Percentiles rank a stretch among this genome's conserved stretches.
phyloP scores from a whole-genome alignment of 2,888 invertebrate species.

The Flexamia atlantica region DNA sequence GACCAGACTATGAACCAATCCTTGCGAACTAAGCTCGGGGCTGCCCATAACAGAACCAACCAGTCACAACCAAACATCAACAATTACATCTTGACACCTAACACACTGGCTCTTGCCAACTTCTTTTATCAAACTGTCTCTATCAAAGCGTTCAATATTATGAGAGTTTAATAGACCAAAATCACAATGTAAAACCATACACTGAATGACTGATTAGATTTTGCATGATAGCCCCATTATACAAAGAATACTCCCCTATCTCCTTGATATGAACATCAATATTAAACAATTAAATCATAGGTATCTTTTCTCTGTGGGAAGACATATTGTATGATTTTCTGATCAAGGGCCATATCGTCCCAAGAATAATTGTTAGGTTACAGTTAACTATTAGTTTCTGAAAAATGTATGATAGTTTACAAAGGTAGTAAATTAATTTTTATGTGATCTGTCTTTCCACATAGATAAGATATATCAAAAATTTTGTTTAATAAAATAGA shows the following conservation, averaged over 20 bases:
- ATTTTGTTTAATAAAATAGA: slow-evolving; percentile 4
- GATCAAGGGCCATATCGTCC: not conserved
- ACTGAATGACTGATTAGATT: not conserved
- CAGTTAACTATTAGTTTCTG: too few relatives aligned
- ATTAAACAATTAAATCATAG: slow-evolving; percentile 10
- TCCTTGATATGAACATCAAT: slow-evolving; percentile 11
- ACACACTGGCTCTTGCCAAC: not conserved
- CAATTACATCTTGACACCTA: not conserved
- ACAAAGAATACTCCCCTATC: slow-evolving; percentile 10
- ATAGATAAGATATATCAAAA: slow-evolving; percentile 79
- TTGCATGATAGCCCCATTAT: slow-evolving; percentile 6
- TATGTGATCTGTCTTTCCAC: slow-evolving; percentile 81
- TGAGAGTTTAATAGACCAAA: slow-evolving; percentile 1
- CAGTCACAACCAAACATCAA: slow-evolving; percentile 71
- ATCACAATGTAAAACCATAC: not conserved
- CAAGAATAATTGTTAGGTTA: not conserved
- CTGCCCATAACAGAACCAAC: slow-evolving; percentile 72
- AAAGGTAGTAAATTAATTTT: not conserved
- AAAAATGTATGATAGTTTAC: not conserved
- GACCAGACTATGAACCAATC: slow-evolving; percentile 68
- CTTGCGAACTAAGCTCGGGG: slow-evolving; percentile 69
- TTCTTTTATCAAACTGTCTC: not conserved
- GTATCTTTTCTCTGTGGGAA: slow-evolving; percentile 19
- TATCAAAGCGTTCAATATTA: too few relatives aligned
- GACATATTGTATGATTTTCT: not conserved